These are phyloP conservation scores for Seriola dumerili DNA, from an alignment of 2,113 vertebrate species.

Conservation along the genomic window DNA sequence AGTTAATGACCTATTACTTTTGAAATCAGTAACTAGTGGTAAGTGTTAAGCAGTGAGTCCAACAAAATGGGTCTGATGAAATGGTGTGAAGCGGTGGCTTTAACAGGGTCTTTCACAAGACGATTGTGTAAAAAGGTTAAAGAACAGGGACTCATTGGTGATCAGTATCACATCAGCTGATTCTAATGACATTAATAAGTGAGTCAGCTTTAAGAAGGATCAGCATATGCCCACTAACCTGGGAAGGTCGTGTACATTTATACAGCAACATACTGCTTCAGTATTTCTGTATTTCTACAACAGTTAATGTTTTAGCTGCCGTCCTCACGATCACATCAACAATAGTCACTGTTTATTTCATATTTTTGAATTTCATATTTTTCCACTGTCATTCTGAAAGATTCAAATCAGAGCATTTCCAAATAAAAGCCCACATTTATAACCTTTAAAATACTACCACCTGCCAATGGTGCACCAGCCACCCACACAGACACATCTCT, in stretches of 20 bases:
- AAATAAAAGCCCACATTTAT: conserved; percentile 67
- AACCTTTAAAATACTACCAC: conserved; percentile 68
- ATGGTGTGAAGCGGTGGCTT: too few species aligned
- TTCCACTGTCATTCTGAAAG: conserved; percentile 25
- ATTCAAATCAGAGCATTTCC: conserved; percentile 46
- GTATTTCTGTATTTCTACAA: background rate
- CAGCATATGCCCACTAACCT: background rate
- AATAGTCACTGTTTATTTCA: conserved; percentile 20
- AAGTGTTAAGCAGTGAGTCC: too few species aligned
- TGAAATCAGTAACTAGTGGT: too few species aligned
- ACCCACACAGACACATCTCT: conserved; percentile 58
- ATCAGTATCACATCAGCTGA: background rate
- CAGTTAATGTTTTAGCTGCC: background rate
- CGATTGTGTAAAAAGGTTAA: too few species aligned
- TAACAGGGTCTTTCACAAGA: too few species aligned
- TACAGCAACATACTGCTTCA: background rate
- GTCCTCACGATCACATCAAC: conserved; percentile 25
- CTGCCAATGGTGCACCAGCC: conserved; percentile 53
- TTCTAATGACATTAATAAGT: background rate
- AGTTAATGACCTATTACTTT: too few species aligned
- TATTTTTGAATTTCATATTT: conserved; percentile 40
- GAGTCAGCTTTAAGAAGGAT: background rate
- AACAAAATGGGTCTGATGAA: too few species aligned
- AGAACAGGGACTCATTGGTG: background rate
- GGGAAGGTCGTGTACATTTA: background rate